phyloP scores from a whole-genome alignment of 1,140 invertebrate genomes.

The Heterodera carotae region DNA sequence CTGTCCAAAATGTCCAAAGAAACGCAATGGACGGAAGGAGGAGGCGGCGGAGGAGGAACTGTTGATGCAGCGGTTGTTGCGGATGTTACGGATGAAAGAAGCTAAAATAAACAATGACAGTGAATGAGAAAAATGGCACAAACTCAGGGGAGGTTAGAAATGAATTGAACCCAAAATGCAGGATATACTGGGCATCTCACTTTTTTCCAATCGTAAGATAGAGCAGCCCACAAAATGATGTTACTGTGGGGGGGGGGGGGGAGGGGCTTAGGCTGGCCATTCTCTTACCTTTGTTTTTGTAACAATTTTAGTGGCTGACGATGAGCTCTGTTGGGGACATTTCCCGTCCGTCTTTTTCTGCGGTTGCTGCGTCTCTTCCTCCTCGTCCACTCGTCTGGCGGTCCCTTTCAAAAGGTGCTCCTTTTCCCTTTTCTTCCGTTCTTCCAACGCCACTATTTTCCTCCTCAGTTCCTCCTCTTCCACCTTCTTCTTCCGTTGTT shows the following conservation, averaged over 20 bases:
- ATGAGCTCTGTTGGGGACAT: background rate
- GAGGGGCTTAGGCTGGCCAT: too few relatives aligned
- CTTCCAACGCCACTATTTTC: background rate
- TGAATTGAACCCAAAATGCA: too few relatives aligned
- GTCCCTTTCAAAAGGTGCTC: background rate
- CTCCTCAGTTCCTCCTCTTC: background rate
- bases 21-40: background rate
- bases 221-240: too few relatives aligned
- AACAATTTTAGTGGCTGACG: background rate
- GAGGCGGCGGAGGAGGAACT: too few relatives aligned
- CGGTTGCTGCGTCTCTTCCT: background rate
- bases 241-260: too few relatives aligned
- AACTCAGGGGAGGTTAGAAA: too few relatives aligned
- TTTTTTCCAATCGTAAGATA: too few relatives aligned
- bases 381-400: background rate
- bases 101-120: too few relatives aligned
- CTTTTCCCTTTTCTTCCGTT: background rate
- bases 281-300: background rate
- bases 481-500: background rate
- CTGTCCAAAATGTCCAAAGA: conserved; percentile 35
- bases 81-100: too few relatives aligned
- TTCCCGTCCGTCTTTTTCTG: conserved; percentile 2
- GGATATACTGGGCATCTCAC: too few relatives aligned
- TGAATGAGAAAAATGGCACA: too few relatives aligned
- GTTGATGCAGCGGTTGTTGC: background rate